Conservation (phyloP, 2,888 invertebrate genomes). For the Sylvicola fuscatus region DNA sequence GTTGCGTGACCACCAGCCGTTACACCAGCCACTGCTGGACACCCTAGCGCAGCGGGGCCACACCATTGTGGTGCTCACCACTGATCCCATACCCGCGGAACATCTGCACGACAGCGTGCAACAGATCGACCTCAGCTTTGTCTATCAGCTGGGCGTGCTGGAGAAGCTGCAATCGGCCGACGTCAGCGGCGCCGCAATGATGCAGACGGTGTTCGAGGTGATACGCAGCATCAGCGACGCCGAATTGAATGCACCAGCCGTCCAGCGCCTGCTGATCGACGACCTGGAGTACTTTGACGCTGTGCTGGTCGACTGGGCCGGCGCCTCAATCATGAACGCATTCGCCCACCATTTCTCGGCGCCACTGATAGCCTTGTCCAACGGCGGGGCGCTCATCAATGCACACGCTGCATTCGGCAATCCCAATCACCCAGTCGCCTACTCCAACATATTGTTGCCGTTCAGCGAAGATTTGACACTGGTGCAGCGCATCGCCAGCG, state of each 20-base stretch:
- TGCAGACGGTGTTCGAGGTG: slow-evolving; percentile 11
- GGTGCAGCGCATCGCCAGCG: slow-evolving; percentile 16
- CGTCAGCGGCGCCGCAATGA: slow-evolving; percentile 11
- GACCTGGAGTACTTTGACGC: slow-evolving; percentile 31
- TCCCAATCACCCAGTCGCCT: slow-evolving; percentile 29
- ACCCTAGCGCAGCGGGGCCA: slow-evolving; percentile 27
- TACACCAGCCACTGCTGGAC: slow-evolving; percentile 23
- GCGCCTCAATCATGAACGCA: slow-evolving; percentile 27
- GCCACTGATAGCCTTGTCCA: slow-evolving; percentile 31
- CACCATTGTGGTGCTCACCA: slow-evolving; percentile 25
- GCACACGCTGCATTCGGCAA: slow-evolving; percentile 31
- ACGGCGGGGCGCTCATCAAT: slow-evolving; percentile 27
- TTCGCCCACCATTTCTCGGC: slow-evolving; percentile 31
- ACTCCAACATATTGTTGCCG: slow-evolving; percentile 29
- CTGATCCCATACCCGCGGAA: slow-evolving; percentile 23
- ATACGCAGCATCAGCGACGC: slow-evolving; percentile 11
- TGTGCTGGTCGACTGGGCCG: slow-evolving; percentile 32
- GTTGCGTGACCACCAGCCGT: slow-evolving; percentile 28
- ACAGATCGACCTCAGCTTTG: slow-evolving; percentile 20
- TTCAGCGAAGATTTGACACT: slow-evolving; percentile 24
- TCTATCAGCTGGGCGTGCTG: slow-evolving; percentile 10
- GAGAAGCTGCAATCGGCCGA: slow-evolving; percentile 10
- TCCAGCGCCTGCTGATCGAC: slow-evolving; percentile 11
- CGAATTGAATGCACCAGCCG: slow-evolving; percentile 12
- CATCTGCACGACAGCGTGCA: slow-evolving; percentile 15